A percentile compares a stretch with the other conserved stretches of the same genome.
phyloP scores from a whole-genome alignment of 2,113 vertebrate genomes.

The Leptobrachium ailaonicum region DNA sequence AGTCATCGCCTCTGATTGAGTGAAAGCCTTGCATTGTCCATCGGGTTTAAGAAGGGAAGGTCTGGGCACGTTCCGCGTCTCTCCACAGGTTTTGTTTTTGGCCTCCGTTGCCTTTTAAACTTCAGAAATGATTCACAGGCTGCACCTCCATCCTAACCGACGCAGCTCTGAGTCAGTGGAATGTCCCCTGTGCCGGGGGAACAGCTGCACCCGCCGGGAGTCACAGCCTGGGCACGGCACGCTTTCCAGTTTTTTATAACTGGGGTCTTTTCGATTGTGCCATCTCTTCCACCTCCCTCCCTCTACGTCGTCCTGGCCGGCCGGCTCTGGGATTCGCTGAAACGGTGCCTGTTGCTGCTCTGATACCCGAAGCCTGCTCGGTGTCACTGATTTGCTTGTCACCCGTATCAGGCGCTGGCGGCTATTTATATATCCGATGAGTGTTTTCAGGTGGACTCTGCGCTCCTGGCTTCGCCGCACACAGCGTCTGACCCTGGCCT shows the following conservation, averaged over 20 bases:
- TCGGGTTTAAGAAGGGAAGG: too few species aligned
- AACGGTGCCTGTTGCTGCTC: conserved; percentile 13
- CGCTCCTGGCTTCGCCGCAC: conserved; percentile 16
- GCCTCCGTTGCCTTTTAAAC: conserved; percentile 18
- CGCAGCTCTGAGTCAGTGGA: conserved; percentile 52
- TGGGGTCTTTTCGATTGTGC: conserved; percentile 46
- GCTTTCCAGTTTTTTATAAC: conserved; percentile 61
- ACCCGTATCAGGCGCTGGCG: conserved; percentile 46
- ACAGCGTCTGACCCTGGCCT: conserved; percentile 3
- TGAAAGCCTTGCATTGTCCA: too few species aligned
- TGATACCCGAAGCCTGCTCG: conserved; percentile 29
- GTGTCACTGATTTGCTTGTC: conserved; percentile 51
- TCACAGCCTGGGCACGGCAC: conserved; percentile 45
- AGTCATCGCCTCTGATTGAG: too few species aligned
- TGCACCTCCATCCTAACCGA: conserved; percentile 9
- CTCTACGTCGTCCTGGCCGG: conserved; percentile 49
- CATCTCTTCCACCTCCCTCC: conserved; percentile 28
- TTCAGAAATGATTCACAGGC: conserved; percentile 2
- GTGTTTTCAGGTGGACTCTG: conserved; percentile 52
- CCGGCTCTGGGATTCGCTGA: conserved; percentile 44
- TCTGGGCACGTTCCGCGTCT: neutral
- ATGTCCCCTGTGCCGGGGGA: conserved; percentile 18
- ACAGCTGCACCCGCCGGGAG: conserved; percentile 62
- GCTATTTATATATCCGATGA: conserved; percentile 50
- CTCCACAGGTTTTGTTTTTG: neutral